Evolutionary conservation across 2,888 invertebrate species (phyloP).

Genomic region (Lasioglossum figueresi): DNA sequence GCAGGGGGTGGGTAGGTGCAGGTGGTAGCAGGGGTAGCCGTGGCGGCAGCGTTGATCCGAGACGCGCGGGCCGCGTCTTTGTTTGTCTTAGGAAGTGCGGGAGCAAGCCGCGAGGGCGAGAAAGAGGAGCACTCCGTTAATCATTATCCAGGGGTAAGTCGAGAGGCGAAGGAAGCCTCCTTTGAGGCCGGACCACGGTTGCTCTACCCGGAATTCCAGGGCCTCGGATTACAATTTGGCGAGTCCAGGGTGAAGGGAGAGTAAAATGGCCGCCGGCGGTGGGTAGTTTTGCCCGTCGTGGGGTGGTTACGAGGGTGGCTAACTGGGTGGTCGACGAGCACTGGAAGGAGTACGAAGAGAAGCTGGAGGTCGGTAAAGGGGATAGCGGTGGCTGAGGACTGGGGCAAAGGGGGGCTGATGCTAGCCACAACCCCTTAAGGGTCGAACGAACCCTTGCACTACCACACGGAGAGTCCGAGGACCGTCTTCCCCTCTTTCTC

Average conservation of each 20-base stretch:
- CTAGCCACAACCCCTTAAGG: slow-evolving; percentile 84
- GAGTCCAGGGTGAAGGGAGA: slow-evolving; percentile 80
- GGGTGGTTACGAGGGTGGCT: slow-evolving; percentile 78
- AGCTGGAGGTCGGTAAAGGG: slow-evolving; percentile 66
- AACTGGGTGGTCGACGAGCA: slow-evolving; percentile 77
- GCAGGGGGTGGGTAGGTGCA: not conserved
- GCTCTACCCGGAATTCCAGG: slow-evolving; percentile 77
- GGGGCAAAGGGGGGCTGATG: slow-evolving; percentile 75
- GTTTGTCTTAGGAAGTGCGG: slow-evolving; percentile 59
- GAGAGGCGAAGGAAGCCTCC: slow-evolving; percentile 75
- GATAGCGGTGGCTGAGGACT: slow-evolving; percentile 68
- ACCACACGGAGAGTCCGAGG: slow-evolving; percentile 80
- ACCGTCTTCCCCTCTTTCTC: slow-evolving; percentile 57
- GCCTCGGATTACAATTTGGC: slow-evolving; percentile 82
- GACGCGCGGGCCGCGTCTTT: slow-evolving; percentile 55
- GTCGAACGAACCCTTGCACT: slow-evolving; percentile 83
- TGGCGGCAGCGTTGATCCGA: slow-evolving; percentile 33
- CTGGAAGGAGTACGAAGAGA: slow-evolving; percentile 62
- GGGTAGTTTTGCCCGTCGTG: slow-evolving; percentile 82
- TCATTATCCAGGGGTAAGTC: slow-evolving; percentile 75
- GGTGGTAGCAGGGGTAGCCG: not conserved
- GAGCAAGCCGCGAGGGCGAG: slow-evolving; percentile 57
- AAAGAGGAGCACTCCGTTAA: slow-evolving; percentile 74
- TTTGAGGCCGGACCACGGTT: slow-evolving; percentile 77
- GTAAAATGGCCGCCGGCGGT: slow-evolving; percentile 84